These are phyloP conservation scores for Harpalus rufipes DNA, from an alignment of 2,888 invertebrate species.

Conservation along the genomic window DNA sequence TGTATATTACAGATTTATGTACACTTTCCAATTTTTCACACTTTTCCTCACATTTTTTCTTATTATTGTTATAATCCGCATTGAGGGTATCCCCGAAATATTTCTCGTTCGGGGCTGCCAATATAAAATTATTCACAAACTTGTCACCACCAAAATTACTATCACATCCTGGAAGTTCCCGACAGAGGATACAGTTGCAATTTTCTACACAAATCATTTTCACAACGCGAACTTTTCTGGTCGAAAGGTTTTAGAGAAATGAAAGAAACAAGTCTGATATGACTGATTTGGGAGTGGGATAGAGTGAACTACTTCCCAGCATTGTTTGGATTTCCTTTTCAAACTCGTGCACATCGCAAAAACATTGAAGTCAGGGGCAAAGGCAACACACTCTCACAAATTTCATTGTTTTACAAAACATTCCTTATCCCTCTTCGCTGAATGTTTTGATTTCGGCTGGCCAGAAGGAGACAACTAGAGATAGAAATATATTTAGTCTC, in stretches of 20 bases:
- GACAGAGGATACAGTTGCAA: constrained; percentile 87
- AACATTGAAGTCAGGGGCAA: constrained; percentile 67
- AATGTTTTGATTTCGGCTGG: too few relatives aligned
- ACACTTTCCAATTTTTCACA: constrained; percentile 68
- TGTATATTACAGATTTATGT: constrained; percentile 75
- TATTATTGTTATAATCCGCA: constrained; percentile 56
- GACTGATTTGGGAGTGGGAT: constrained; percentile 69
- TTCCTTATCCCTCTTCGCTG: too few relatives aligned
- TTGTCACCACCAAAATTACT: constrained; percentile 77
- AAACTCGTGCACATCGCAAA: constrained; percentile 67
- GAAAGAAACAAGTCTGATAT: constrained; percentile 70
- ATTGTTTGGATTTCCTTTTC: constrained; percentile 74
- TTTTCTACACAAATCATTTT: constrained; percentile 85
- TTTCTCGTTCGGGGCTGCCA: constrained; percentile 72
- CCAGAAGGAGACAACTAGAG: too few relatives aligned
- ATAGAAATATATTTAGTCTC: too few relatives aligned
- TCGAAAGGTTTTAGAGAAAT: constrained; percentile 66
- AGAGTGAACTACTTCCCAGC: constrained; percentile 75
- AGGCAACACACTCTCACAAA: constrained; percentile 52
- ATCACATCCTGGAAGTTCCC: constrained; percentile 84
- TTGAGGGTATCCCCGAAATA: constrained; percentile 12
- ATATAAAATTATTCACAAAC: constrained; percentile 77
- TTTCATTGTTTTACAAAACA: too few relatives aligned
- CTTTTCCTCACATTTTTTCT: constrained; percentile 26
- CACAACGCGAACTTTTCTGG: constrained; percentile 53